phyloP scores from a whole-genome alignment of 2,888 invertebrate species.

The Theretra japonica region DNA sequence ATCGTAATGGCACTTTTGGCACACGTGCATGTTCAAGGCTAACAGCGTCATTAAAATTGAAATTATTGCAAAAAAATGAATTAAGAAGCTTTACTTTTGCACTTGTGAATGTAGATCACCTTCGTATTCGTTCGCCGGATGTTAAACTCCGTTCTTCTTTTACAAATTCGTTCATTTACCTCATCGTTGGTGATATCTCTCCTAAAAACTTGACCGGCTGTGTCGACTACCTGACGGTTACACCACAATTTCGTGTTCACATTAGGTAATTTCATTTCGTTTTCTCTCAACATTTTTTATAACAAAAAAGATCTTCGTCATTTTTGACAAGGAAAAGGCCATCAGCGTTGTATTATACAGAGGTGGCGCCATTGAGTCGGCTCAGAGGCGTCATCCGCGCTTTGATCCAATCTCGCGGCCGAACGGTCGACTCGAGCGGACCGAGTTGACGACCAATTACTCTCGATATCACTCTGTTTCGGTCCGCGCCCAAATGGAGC shows the following conservation, averaged over 20 bases:
- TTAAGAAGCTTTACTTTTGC: conserved; percentile 38
- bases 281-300: conserved; percentile 80
- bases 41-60: conserved; percentile 16
- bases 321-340: conserved; percentile 85
- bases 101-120: conserved; percentile 35
- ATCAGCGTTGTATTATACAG: conserved; percentile 81
- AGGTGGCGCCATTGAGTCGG: conserved; percentile 78
- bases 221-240: conserved; percentile 68
- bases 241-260: conserved; percentile 76
- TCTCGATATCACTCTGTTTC: conserved; percentile 80
- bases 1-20: conserved; percentile 21
- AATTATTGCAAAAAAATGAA: conserved; percentile 18
- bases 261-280: conserved; percentile 79
- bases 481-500: conserved; percentile 79
- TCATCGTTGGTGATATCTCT: not conserved
- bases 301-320: conserved; percentile 82
- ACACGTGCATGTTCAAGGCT: conserved; percentile 23
- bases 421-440: conserved; percentile 44
- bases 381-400: conserved; percentile 69
- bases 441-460: conserved; percentile 82
- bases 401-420: conserved; percentile 77
- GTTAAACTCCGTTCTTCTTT: not conserved
- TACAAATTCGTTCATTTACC: not conserved
- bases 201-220: conserved; percentile 35
- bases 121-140: not conserved